Percentiles rank a stretch among this genome's conserved stretches.
Evolutionary conservation across 2,113 vertebrate genomes (phyloP).

Genomic region (Benitochromis conjunctus): DNA sequence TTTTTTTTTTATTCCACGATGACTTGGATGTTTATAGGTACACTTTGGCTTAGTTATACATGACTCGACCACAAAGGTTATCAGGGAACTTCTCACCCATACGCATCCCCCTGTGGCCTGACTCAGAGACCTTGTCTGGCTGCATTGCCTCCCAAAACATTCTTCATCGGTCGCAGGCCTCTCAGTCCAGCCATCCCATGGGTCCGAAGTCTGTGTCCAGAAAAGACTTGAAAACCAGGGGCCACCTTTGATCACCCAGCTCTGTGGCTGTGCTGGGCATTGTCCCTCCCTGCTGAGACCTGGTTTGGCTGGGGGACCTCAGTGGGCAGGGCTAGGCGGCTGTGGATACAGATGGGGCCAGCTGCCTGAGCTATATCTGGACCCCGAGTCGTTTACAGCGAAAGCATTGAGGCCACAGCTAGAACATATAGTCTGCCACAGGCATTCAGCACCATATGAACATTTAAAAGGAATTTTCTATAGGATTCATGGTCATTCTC

Average conservation of each 20-base stretch:
- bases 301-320: neutral
- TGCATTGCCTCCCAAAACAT: constrained; percentile 49
- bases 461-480: constrained; percentile 5
- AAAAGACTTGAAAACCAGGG: constrained; percentile 17
- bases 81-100: constrained; percentile 18
- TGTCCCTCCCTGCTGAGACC: constrained; percentile 15
- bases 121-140: constrained; percentile 41
- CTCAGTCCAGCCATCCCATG: constrained; percentile 49
- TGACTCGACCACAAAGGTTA: neutral
- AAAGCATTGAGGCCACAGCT: constrained; percentile 10
- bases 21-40: neutral
- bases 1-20: neutral
- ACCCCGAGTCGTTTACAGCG: constrained; percentile 17
- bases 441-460: neutral
- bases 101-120: neutral
- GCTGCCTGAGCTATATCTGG: constrained; percentile 52
- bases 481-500: constrained; percentile 6
- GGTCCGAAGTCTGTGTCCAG: constrained; percentile 35
- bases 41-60: constrained; percentile 1
- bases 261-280: neutral
- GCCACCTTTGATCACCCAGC: constrained; percentile 9
- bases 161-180: constrained; percentile 61
- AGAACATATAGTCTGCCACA: neutral
- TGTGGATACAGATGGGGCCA: constrained; percentile 24
- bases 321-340: neutral